Evolutionary conservation across 2,113 vertebrate genomes (phyloP), one percentile per base, ranked within the genome.

Genomic region (Chamaea fasciata): DNA sequence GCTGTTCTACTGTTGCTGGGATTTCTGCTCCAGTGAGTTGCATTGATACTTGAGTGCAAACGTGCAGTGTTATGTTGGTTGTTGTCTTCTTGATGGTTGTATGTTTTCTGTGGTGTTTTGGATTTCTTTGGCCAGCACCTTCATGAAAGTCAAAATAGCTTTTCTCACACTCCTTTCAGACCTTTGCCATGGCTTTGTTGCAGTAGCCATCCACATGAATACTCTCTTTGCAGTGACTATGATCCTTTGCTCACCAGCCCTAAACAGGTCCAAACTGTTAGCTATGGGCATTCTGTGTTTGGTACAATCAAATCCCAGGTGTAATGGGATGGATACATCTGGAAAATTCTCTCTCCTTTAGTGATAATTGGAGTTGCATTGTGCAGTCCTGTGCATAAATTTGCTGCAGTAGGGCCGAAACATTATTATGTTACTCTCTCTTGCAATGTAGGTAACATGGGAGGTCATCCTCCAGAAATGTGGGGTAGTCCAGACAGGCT

Each of bases 51-150:
- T 73, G n/a, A 23, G 24, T 23, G 53, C 64, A 56, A 39, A 39
- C 0, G 0, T 22, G n/a, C 35, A 30, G 23, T 13, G 44, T 71
- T 60, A 27, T 17, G 13, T 21, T 44, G 30, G 6, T 75, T 78
- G 31, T 15, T 71, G 26, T 20, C 55, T 73, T 69, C 27, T 71
- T 71, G 42, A 19, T 62, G 37, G 41, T 62, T 47, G 2, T 23
- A 15, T 1, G 0, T 85, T 60, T 82, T 76, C 39, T 47, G 24
- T 14, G 15, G 22, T 44, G 7, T 10, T 41, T n/a, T 2, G 41
- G 35, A 1, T 24, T n/a, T 4, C 44, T 86, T 44, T n/a, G 16
- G 28, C 5, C 37, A 77, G 33, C 14, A 80, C 7, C 12, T 87
- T 65, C 30, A 42, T 5, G 2, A 37, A 77, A 37, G 19, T 57